Conservation (phyloP, 1,140 invertebrate species). For the Medauroidea extradentata region DNA sequence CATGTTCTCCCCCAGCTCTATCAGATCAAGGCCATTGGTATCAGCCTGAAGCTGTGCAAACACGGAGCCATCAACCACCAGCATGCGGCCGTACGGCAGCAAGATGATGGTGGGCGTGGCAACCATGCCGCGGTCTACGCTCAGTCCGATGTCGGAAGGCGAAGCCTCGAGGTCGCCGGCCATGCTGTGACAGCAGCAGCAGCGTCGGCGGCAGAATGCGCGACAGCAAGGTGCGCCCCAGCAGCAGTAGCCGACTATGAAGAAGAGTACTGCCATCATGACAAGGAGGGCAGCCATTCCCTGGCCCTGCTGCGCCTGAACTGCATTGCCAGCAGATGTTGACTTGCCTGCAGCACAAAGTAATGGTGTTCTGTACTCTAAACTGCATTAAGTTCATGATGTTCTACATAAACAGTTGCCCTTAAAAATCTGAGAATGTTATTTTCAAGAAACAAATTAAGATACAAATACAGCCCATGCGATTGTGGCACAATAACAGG, state of each 20-base stretch:
- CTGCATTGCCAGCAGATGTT: conserved; percentile 17
- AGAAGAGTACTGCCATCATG: conserved; percentile 53
- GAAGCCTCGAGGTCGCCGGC: conserved; percentile 26
- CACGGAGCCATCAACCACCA: conserved; percentile 51
- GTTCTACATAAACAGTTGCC: too few species aligned
- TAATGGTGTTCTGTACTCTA: too few species aligned
- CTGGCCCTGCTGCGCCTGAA: conserved; percentile 40
- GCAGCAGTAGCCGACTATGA: conserved; percentile 55
- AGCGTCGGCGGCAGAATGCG: conserved; percentile 45
- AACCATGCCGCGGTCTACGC: conserved; percentile 31
- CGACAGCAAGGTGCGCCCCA: conserved; percentile 54
- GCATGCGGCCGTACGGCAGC: conserved; percentile 53
- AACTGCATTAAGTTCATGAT: too few species aligned
- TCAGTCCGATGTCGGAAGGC: conserved; percentile 31
- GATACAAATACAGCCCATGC: not conserved
- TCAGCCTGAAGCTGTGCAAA: conserved; percentile 46
- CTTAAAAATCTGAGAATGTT: too few species aligned
- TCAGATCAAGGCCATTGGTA: conserved; percentile 45
- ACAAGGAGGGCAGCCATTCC: conserved; percentile 51
- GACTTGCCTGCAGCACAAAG: conserved; percentile 19
- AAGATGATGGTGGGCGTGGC: conserved; percentile 52
- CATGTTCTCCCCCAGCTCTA: conserved; percentile 49
- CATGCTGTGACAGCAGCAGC: conserved; percentile 42
- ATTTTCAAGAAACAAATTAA: not conserved
- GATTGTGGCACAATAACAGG: too few species aligned